Evolutionary conservation across 2,888 invertebrate genomes (phyloP).

Genomic region (Marronus borbonicus): DNA sequence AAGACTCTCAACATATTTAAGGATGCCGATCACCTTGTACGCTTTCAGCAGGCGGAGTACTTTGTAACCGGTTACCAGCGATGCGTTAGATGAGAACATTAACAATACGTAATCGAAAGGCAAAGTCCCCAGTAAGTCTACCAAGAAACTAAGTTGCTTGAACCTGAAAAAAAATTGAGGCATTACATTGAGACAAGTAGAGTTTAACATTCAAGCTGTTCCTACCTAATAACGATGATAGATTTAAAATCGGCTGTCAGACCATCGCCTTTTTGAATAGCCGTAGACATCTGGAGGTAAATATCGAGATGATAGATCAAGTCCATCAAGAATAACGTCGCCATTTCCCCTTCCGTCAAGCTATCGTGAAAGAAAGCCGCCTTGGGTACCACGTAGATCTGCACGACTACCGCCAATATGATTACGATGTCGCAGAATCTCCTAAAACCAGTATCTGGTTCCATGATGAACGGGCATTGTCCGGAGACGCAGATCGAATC

Average conservation of each 20-base stretch:
- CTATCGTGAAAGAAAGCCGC: conserved; percentile 39
- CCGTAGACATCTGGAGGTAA: conserved; percentile 49
- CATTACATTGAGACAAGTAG: too few species aligned
- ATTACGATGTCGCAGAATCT: conserved; percentile 47
- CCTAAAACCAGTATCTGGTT: conserved; percentile 70
- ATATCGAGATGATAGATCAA: conserved; percentile 48
- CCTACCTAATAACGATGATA: conserved; percentile 41
- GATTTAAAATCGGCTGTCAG: conserved; percentile 46
- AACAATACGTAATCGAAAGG: conserved; percentile 48
- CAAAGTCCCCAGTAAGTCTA: conserved; percentile 44
- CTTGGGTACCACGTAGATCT: conserved; percentile 44
- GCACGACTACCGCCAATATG: conserved; percentile 40
- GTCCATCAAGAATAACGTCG: conserved; percentile 47
- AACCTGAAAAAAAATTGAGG: not conserved
- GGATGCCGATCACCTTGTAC: conserved; percentile 48
- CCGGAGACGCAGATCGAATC: conserved; percentile 66
- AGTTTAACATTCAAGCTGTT: not conserved
- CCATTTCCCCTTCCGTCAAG: conserved; percentile 25
- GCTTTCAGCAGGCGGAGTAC: conserved; percentile 50
- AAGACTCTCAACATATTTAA: conserved; percentile 37
- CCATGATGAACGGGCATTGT: conserved; percentile 71
- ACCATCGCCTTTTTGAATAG: conserved; percentile 34
- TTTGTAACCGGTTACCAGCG: conserved; percentile 31
- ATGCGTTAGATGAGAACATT: not conserved
- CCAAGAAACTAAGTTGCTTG: conserved; percentile 41